Base-by-base conservation (phyloP, 2,888 invertebrate species). In the Steinernema hermaphroditum region DNA sequence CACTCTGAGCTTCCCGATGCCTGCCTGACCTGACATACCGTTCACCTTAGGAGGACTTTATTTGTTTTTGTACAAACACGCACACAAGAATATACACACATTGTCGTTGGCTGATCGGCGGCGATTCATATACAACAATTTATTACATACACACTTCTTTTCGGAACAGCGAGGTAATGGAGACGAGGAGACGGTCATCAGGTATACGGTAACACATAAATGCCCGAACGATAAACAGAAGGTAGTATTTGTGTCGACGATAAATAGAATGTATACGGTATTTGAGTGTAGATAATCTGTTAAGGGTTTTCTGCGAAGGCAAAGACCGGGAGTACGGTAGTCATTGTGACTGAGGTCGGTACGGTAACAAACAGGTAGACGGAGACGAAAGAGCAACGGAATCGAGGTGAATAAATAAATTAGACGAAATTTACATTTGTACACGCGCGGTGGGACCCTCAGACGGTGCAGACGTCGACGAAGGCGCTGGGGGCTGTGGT, bases 401-500 rank as follows among this genome's bases (percentile, higher is more conserved):
- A 54, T 54, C 54, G 54, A 54, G 54, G 54, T 54, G 54, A 54
- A 54, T 54, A 54, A 54, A 54, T 54, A 54, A 54, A 54, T 54
- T 54, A 54, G 27, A 8, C 9, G 6, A 54, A 24, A 24, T 54
- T 24, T 27, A 54, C 27, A 24, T 54, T 22, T 54, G 27, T 27
- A 54, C 22, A 54, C 54, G 27, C 9, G 27, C 8, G 27, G 19
- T 22, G 19, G 54, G 54, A 54, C 37, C 37, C 54, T 54, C 27
- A 54, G 27, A 54, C 54, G 22, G 54, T 54, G 54, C 54, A 54
- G n/a, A 54, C 54, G 54, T 54, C 54, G 54, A 54, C 54, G 54
- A 54, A 54, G 54, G 54, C 54, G 54, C 54, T 54, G 6, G 54
- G 54, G 24, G 54, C 54, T 4, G 54, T 27, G 54, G 24, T 54